Percentiles rank a stretch among this genome's conserved stretches.
Conservation (phyloP, 2,797 vertebrate species). For the Cryptoprocta ferox region DNA sequence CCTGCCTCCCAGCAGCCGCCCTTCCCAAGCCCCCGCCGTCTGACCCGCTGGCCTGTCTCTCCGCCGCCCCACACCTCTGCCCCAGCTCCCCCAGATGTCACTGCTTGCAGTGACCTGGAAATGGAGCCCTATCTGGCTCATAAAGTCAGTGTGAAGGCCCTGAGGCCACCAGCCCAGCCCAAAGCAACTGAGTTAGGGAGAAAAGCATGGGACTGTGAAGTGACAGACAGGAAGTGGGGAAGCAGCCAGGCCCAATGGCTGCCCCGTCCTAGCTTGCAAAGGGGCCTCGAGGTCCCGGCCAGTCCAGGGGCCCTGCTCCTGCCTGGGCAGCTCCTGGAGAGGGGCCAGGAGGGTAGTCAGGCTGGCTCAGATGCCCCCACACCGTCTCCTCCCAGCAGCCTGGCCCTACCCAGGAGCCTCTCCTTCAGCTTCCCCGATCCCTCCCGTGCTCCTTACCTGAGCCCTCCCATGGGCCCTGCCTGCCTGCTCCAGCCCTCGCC, state of each 20-base stretch:
- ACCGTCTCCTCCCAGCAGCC: background rate
- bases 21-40: background rate
- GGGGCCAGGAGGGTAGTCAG: background rate
- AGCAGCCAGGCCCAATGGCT: accelerated
- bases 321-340: background rate
- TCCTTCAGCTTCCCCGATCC: accelerated
- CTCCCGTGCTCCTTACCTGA: accelerated
- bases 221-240: background rate
- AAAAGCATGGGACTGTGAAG: accelerated
- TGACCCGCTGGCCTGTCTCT: too few species aligned
- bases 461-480: background rate
- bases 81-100: accelerated
- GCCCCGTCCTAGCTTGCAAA: background rate
- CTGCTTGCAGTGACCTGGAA: background rate
- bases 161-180: accelerated
- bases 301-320: background rate
- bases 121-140: background rate
- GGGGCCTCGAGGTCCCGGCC: background rate
- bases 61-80: background rate
- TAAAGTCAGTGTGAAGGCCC: background rate
- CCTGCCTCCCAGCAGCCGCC: background rate
- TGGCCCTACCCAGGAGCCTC: accelerated
- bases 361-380: accelerated
- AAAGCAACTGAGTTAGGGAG: background rate
- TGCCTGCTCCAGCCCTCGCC: background rate